A percentile compares a stretch with the other conserved stretches of the same genome.
These are phyloP conservation scores for Drosophila fuyamai DNA, from an alignment of 1,140 invertebrate genomes.

Conservation along the genomic window DNA sequence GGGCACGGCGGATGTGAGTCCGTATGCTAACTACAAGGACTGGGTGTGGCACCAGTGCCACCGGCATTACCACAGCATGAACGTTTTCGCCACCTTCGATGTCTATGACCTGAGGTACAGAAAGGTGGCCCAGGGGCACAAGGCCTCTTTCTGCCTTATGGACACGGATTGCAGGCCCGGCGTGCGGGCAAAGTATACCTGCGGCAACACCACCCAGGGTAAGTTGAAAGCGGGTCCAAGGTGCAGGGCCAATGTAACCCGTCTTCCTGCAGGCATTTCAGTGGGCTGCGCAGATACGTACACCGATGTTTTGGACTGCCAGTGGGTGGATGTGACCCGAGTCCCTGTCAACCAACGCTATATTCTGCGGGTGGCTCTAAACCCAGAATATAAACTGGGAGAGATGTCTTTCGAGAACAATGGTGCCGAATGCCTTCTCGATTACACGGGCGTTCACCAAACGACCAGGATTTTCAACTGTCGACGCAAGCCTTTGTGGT, in stretches of 20 bases:
- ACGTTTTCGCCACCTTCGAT: conserved; percentile 98
- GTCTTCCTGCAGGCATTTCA: conserved; percentile 89
- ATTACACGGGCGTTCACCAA: conserved; percentile 88
- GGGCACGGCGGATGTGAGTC: conserved; percentile 95
- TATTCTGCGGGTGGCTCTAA: conserved; percentile 92
- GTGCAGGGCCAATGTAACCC: conserved; percentile 25
- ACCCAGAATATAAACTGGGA: conserved; percentile 90
- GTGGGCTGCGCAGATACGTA: conserved; percentile 98
- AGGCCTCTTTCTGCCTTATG: conserved; percentile 98
- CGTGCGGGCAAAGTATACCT: conserved; percentile 90
- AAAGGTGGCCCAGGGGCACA: conserved; percentile 96
- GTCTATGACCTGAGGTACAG: conserved; percentile 90
- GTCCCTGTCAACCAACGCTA: conserved; percentile 92
- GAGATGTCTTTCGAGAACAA: conserved; percentile 97
- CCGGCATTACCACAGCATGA: conserved; percentile 99
- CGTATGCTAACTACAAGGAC: conserved; percentile 93
- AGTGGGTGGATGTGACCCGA: conserved; percentile 98
- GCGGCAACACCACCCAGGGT: conserved; percentile 95
- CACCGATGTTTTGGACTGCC: conserved; percentile 96
- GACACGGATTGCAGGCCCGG: conserved; percentile 94
- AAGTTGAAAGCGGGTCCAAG: conserved; percentile 70
- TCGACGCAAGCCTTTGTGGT: conserved; percentile 87
- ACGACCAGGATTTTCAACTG: conserved; percentile 91
- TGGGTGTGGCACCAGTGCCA: conserved; percentile 99
- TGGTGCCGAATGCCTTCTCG: conserved; percentile 92